A percentile compares a stretch with the other conserved stretches of the same genome.
These are phyloP conservation scores for Dermatemys mawii DNA, from an alignment of 2,113 vertebrate species.

Conservation along the genomic window DNA sequence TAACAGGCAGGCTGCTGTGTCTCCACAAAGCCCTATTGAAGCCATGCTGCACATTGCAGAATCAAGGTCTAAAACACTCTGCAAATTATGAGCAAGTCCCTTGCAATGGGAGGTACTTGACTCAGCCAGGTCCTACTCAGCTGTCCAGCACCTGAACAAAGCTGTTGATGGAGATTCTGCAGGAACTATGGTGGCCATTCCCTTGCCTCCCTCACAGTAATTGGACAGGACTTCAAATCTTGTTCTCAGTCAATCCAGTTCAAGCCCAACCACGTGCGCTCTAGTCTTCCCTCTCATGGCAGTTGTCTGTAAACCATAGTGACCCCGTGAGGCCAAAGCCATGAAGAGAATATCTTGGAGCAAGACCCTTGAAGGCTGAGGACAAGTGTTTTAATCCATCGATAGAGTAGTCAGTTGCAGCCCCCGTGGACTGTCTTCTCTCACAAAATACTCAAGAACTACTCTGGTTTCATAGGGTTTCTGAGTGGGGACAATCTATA, in stretches of 20 bases:
- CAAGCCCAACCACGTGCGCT: not conserved
- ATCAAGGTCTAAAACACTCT: conserved; percentile 3
- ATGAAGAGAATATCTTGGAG: not conserved
- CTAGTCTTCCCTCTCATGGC: not conserved
- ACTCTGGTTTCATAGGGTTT: not conserved
- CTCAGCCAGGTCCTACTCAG: not conserved
- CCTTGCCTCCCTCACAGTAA: not conserved
- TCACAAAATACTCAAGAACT: accelerated
- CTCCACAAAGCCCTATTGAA: not conserved
- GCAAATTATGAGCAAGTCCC: conserved; percentile 21
- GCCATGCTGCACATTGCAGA: not conserved
- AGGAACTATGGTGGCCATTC: not conserved
- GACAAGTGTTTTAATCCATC: not conserved
- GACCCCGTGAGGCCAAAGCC: not conserved
- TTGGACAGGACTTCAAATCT: not conserved
- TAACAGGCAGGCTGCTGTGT: not conserved
- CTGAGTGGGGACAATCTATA: not conserved
- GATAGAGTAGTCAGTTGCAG: not conserved
- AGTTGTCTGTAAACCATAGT: not conserved
- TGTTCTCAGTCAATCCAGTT: not conserved
- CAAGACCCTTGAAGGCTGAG: not conserved
- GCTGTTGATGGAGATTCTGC: not conserved
- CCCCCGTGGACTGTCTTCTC: not conserved
- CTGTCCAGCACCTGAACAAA: not conserved
- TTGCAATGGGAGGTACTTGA: not conserved